Percentiles rank a stretch among this genome's conserved stretches.
These are phyloP conservation scores for Dolichallabes microphthalmus DNA, from an alignment of 2,113 vertebrate species.

Conservation along the genomic window DNA sequence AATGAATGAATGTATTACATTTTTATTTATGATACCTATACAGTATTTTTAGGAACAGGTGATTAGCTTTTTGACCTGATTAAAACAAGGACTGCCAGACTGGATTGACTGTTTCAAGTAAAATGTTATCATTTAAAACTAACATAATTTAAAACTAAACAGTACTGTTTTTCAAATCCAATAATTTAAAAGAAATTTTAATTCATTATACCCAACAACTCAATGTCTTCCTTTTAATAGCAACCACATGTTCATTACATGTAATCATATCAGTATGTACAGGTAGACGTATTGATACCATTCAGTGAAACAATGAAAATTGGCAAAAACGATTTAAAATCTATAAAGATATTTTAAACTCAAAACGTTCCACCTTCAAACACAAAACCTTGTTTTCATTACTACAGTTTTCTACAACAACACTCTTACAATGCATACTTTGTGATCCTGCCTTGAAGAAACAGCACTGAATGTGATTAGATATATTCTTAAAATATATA, in stretches of 20 bases:
- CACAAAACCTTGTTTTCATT: neutral
- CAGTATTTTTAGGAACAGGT: neutral
- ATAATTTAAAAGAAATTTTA: neutral
- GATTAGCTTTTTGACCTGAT: neutral
- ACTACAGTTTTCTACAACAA: neutral
- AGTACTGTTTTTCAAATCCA: neutral
- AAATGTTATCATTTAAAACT: neutral
- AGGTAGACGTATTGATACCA: neutral
- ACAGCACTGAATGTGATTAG: neutral
- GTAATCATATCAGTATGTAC: neutral
- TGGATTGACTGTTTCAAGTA: neutral
- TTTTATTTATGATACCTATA: too few species aligned
- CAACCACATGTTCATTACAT: too few species aligned
- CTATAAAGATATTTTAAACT: neutral
- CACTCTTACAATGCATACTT: neutral
- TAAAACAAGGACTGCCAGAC: neutral
- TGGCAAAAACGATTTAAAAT: too few species aligned
- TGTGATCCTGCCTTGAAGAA: neutral
- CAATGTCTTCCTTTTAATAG: neutral
- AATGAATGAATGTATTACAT: too few species aligned
- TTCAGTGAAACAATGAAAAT: neutral
- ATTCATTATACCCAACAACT: neutral
- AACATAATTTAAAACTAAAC: neutral
- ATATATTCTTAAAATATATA: neutral
- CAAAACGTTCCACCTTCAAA: neutral